phyloP scores from a whole-genome alignment of 1,140 invertebrate species.

The Tachypleus tridentatus region DNA sequence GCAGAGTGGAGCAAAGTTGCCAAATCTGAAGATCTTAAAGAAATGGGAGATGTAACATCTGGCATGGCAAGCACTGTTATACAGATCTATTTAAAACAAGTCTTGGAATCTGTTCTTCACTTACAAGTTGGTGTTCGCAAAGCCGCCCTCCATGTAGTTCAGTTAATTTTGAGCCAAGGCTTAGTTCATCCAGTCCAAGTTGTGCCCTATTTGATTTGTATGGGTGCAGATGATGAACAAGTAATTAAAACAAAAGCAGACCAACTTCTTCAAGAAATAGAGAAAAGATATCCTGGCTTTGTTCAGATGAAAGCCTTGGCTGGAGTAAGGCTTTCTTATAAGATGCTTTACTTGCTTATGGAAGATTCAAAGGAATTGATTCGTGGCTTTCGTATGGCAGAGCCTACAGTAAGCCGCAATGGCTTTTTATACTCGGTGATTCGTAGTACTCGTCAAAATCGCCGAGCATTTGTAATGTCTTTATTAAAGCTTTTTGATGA shows the following conservation, averaged over 20 bases:
- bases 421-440: slow-evolving; percentile 92
- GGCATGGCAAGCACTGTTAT: slow-evolving; percentile 97
- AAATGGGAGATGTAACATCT: slow-evolving; percentile 92
- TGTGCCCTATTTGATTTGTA: slow-evolving; percentile 93
- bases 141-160: slow-evolving; percentile 81
- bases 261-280: slow-evolving; percentile 92
- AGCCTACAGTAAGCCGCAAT: slow-evolving; percentile 76
- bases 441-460: slow-evolving; percentile 77
- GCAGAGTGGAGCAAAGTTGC: slow-evolving; percentile 87
- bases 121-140: slow-evolving; percentile 64
- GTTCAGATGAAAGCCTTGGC: slow-evolving; percentile 81
- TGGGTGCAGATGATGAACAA: slow-evolving; percentile 87
- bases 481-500: slow-evolving; percentile 78
- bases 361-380: slow-evolving; percentile 36
- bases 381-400: slow-evolving; percentile 58
- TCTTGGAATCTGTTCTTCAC: slow-evolving; percentile 84
- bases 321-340: slow-evolving; percentile 50
- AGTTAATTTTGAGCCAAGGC: slow-evolving; percentile 87
- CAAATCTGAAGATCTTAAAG: slow-evolving; percentile 87
- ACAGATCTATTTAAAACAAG: slow-evolving; percentile 90
- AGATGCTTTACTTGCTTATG: slow-evolving; percentile 29
- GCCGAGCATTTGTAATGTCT: slow-evolving; percentile 79
- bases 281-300: slow-evolving; percentile 98
- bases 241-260: slow-evolving; percentile 80
- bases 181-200: slow-evolving; percentile 95